Evolutionary conservation across 2,797 vertebrate genomes (phyloP), one percentile per base, ranked within the genome.

Genomic region (Leptodactylus fallax): DNA sequence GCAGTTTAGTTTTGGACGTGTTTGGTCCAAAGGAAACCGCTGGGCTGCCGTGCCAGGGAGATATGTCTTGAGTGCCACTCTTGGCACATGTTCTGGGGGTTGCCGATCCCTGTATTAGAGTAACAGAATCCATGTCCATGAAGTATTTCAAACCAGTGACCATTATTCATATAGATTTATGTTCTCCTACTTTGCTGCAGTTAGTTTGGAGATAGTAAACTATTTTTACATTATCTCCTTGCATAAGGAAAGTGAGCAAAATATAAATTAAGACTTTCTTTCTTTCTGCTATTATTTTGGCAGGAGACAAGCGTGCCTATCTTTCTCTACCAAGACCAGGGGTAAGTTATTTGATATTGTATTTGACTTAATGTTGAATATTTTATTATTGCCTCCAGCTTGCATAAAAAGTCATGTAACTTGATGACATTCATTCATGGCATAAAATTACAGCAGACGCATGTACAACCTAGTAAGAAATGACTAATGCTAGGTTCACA

Each of bases 221-320:
- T 71, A 60, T n/a, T n/a, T n/a, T n/a, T n/a, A n/a, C n/a, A n/a
- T n/a, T n/a, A n/a, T n/a, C n/a, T n/a, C n/a, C n/a, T n/a, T n/a
- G n/a, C n/a, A n/a, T n/a, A n/a, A n/a, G n/a, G n/a, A n/a, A n/a
- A 71, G 63, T 71, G 78, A 72, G 65, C 25, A 60, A 71, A 81
- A 81, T 86, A 51, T n/a, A 81, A 72, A 86, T 79, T n/a, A 55
- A 67, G 17, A 51, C 60, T n/a, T n/a, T 80, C 10, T 58, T 56
- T 76, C 23, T 27, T 79, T 45, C 25, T 36, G 36, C 36, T 36
- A 36, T 36, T 80, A 45, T 93, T 95, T 93, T 88, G 92, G 61
- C 92, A 99, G 98, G 97, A 93, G 98, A 99, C 95, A 99, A 98
- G 94, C 96, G 96, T 92, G 93, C 96, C 58, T 99, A 98, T 94